Evolutionary conservation across 2,888 invertebrate genomes (phyloP).

Genomic region (Zaprionus obscuricornis): DNA sequence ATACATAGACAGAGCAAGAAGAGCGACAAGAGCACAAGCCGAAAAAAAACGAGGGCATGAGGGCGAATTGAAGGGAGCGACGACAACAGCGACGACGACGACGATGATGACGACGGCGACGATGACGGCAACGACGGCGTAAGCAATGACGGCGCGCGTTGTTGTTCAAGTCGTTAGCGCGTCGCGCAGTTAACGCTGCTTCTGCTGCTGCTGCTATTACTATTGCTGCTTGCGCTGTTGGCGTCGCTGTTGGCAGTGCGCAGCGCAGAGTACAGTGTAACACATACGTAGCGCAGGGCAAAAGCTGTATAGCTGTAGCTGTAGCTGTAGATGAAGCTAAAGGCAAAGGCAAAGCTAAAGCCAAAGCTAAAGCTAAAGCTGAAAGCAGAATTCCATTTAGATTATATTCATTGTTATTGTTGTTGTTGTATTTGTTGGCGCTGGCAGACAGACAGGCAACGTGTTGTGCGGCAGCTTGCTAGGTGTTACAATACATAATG

Average conservation of each 20-base stretch:
- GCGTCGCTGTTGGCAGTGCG: conserved; percentile 44
- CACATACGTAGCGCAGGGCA: conserved; percentile 51
- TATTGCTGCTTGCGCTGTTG: too few species aligned
- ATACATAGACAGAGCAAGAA: conserved; percentile 6
- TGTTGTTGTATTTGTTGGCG: conserved; percentile 51
- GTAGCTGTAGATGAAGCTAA: conserved; percentile 32
- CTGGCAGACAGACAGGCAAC: conserved; percentile 57
- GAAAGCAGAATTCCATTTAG: conserved; percentile 72
- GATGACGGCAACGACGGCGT: conserved; percentile 18
- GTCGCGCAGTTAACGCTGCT: too few species aligned
- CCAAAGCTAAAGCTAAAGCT: conserved; percentile 57
- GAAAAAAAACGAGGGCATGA: conserved; percentile 48
- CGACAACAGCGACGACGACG: too few species aligned
- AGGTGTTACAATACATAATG: conserved; percentile 71
- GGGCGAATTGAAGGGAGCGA: conserved; percentile 6
- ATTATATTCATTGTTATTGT: conserved; percentile 56
- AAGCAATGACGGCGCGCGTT: conserved; percentile 25
- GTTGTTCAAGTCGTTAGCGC: conserved; percentile 55
- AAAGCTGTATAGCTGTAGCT: conserved; percentile 43
- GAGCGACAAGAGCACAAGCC: conserved; percentile 42
- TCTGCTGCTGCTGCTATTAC: too few species aligned
- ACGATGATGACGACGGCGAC: neutral
- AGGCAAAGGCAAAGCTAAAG: conserved; percentile 35
- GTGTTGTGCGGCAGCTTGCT: conserved; percentile 55
- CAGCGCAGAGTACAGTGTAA: conserved; percentile 34